Conservation (phyloP, 35 echinoderm and acorn worm genomes). For the Lytechinus variegatus region DNA sequence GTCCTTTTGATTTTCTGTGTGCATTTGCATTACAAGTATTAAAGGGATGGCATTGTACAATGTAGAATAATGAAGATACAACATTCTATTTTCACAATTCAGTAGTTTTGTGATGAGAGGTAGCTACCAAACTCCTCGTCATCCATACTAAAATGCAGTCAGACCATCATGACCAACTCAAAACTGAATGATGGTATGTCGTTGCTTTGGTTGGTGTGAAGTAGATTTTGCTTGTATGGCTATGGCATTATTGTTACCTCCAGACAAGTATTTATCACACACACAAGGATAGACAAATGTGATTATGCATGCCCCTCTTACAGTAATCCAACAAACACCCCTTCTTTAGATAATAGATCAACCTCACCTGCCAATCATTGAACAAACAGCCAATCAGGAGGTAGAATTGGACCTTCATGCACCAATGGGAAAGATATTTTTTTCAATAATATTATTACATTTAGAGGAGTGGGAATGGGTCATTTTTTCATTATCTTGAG, state of each 20-base stretch:
- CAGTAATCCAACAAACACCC: background rate
- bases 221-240: no score
- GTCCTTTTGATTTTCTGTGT: no score
- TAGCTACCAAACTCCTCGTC: no score
- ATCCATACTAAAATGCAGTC: no score
- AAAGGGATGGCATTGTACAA: no score
- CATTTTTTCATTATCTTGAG: background rate
- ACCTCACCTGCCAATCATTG: background rate
- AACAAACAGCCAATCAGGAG: background rate
- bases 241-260: background rate
- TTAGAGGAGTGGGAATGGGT: background rate
- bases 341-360: background rate
- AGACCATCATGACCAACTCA: no score
- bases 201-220: no score
- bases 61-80: no score
- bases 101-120: no score
- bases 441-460: background rate
- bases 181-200: no score
- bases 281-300: background rate
- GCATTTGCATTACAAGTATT: no score
- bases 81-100: no score
- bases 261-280: background rate
- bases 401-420: background rate
- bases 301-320: background rate
- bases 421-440: background rate